Evolutionary conservation across 2,797 vertebrate genomes (phyloP).

Genomic region (Peromyscus attwateri): DNA sequence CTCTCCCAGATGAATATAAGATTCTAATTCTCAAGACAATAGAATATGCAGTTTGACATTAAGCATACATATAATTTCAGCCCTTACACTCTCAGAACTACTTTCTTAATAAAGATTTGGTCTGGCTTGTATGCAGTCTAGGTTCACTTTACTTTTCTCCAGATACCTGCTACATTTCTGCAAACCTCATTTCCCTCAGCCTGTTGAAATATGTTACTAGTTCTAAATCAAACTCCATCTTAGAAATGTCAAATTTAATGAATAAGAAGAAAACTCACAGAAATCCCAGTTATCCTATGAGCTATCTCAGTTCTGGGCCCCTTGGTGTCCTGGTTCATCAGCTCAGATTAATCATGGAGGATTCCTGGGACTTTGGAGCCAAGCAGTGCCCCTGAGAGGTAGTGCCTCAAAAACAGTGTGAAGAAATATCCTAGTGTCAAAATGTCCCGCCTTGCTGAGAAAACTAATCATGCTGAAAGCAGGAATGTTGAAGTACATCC

Average conservation of each 20-base stretch:
- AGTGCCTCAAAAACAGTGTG: not conserved
- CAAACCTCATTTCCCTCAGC: slow-evolving; percentile 46
- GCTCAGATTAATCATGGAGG: not conserved
- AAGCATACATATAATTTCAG: not conserved
- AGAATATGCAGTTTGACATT: not conserved
- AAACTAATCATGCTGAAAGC: not conserved
- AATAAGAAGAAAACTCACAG: slow-evolving; percentile 57
- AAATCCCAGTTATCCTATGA: slow-evolving; percentile 24
- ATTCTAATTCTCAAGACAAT: not conserved
- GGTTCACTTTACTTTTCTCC: slow-evolving; percentile 28
- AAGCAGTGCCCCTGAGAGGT: not conserved
- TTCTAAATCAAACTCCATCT: slow-evolving; percentile 64
- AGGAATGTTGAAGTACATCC: not conserved
- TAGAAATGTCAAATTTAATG: slow-evolving; percentile 73
- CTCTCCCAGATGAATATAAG: slow-evolving; percentile 16
- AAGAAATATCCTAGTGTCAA: slow-evolving; percentile 20
- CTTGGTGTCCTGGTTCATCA: slow-evolving; percentile 30
- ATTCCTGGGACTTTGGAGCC: not conserved
- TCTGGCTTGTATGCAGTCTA: slow-evolving; percentile 32
- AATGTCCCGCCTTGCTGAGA: not conserved
- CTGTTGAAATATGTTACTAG: slow-evolving; percentile 25
- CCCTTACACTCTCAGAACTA: not conserved
- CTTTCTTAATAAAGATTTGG: slow-evolving; percentile 2
- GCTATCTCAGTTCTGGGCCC: not conserved
- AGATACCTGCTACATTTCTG: not conserved